Percentiles rank a stretch among this genome's conserved stretches.
These are phyloP conservation scores for Anoura caudifer DNA, from an alignment of 2,113 vertebrate species.

Conservation along the genomic window DNA sequence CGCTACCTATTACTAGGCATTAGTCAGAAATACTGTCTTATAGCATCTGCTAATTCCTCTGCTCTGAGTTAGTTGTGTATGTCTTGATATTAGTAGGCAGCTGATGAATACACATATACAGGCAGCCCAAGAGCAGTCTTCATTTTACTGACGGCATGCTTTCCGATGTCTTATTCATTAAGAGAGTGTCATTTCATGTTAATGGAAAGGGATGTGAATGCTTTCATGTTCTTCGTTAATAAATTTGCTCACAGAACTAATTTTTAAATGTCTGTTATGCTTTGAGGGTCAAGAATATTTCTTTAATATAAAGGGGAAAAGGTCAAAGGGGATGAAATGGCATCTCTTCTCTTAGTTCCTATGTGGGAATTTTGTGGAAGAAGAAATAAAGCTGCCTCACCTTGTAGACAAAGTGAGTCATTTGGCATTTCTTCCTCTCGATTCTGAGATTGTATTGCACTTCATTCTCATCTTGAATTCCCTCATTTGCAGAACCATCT, in stretches of 20 bases:
- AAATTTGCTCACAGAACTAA: slow-evolving; percentile 44
- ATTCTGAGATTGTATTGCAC: neutral
- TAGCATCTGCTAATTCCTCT: neutral
- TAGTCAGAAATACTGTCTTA: slow-evolving; percentile 10
- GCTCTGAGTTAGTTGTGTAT: slow-evolving; percentile 16
- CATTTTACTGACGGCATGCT: slow-evolving; percentile 46
- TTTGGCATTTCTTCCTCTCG: neutral
- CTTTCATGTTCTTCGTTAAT: slow-evolving; percentile 36
- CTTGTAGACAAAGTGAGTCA: neutral
- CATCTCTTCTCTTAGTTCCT: neutral
- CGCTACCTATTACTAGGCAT: neutral
- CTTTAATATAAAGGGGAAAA: slow-evolving; percentile 11
- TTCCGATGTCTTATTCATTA: slow-evolving; percentile 58
- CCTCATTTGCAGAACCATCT: neutral
- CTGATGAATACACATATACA: slow-evolving; percentile 12
- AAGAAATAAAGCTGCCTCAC: slow-evolving; percentile 17
- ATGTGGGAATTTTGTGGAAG: neutral
- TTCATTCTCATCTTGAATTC: neutral
- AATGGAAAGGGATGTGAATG: slow-evolving; percentile 38
- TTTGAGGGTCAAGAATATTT: neutral
- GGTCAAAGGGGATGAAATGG: neutral
- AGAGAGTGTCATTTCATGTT: slow-evolving; percentile 43
- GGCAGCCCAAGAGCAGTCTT: slow-evolving; percentile 13
- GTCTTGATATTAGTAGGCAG: slow-evolving; percentile 23
- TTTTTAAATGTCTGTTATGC: slow-evolving; percentile 2